A percentile compares a stretch with the other conserved stretches of the same genome.
phyloP scores from a whole-genome alignment of 2,797 vertebrate genomes.

The Darevskia mixta region DNA sequence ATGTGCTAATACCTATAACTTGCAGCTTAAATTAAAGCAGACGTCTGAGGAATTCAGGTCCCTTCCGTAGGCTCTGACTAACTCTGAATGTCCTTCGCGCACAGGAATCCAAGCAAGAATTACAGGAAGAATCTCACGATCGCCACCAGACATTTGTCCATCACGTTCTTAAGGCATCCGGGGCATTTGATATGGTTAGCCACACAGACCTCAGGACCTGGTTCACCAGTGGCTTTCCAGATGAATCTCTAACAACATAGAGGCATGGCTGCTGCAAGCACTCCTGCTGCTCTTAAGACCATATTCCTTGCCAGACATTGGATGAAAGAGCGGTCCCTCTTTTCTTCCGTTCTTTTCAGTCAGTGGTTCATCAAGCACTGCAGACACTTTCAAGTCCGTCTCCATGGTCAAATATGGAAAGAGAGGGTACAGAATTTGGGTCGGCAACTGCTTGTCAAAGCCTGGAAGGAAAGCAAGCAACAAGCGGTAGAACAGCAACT shows the following conservation, averaged over 20 bases:
- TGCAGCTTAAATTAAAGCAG: neutral
- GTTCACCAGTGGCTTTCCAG: neutral
- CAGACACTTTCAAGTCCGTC: neutral
- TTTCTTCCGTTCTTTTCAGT: too few relatives aligned
- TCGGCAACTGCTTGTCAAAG: neutral
- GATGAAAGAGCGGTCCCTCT: too few relatives aligned
- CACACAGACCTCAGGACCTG: neutral
- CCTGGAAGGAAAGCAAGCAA: neutral
- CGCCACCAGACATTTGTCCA: slow-evolving; percentile 7
- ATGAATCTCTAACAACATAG: neutral
- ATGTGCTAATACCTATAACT: neutral
- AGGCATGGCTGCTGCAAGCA: neutral
- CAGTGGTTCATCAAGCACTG: too few relatives aligned
- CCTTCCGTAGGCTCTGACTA: slow-evolving; percentile 3
- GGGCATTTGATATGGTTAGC: neutral
- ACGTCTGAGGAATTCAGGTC: slow-evolving; percentile 1
- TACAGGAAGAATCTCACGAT: slow-evolving; percentile 4
- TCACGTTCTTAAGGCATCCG: neutral
- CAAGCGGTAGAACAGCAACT: neutral
- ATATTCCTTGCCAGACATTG: too few relatives aligned
- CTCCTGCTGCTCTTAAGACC: neutral
- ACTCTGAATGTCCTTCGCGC: neutral
- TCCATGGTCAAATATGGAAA: neutral
- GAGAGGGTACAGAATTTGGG: neutral
- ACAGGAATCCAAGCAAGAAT: neutral